Percentiles rank a stretch among this genome's conserved stretches.
Evolutionary conservation across 2,797 vertebrate genomes (phyloP).

Genomic region (Zalophus californianus): DNA sequence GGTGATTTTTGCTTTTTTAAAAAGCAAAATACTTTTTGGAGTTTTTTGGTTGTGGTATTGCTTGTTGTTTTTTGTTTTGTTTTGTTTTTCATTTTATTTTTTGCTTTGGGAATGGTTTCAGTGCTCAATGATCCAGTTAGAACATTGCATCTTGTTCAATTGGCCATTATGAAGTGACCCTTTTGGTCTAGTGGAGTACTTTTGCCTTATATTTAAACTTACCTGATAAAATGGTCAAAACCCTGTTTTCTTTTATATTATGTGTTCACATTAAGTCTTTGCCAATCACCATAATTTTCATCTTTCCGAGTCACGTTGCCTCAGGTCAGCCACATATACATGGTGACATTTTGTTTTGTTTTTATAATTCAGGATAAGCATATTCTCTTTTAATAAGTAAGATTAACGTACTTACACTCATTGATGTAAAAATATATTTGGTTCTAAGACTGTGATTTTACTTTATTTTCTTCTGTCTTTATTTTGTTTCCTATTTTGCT

Average conservation of each 20-base stretch:
- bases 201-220: not conserved
- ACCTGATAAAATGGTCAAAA: not conserved
- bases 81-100: not conserved
- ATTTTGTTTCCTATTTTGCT: not conserved
- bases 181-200: not conserved
- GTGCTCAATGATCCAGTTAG: not conserved
- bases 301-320: not conserved
- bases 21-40: not conserved
- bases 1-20: not conserved
- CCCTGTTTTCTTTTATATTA: not conserved
- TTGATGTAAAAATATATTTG: not conserved
- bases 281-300: not conserved
- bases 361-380: not conserved
- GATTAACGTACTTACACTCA: not conserved
- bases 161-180: not conserved
- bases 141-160: not conserved
- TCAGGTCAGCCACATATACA: not conserved
- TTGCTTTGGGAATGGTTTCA: not conserved
- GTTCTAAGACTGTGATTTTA: not conserved
- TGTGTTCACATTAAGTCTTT: not conserved
- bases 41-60: not conserved
- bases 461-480: not conserved
- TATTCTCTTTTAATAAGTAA: not conserved
- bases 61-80: not conserved
- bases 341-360: not conserved